phyloP scores from a whole-genome alignment of 1,140 invertebrate species.

The Ceratina japonica region DNA sequence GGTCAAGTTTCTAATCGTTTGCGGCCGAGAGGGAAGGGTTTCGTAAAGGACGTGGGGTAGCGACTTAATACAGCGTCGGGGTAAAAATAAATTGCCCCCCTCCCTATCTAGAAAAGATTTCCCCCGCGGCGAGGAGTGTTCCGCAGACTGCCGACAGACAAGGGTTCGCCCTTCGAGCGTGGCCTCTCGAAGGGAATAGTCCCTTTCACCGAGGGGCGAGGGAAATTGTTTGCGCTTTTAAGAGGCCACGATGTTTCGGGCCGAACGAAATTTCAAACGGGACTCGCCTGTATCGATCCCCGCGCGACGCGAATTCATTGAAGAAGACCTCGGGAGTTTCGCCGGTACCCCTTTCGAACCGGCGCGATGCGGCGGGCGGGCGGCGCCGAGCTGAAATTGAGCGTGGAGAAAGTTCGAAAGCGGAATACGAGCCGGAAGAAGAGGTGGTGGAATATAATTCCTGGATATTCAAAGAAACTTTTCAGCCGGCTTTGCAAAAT shows the following conservation, averaged over 20 bases:
- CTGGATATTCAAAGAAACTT: neutral
- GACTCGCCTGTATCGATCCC: neutral
- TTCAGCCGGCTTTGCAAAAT: neutral
- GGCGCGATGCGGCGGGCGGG: too few species aligned
- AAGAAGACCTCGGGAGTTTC: neutral
- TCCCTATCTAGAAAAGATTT: conserved; percentile 29
- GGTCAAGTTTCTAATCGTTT: neutral
- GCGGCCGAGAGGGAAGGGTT: neutral
- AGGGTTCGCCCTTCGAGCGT: neutral
- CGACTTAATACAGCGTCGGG: conserved; percentile 29
- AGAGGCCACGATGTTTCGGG: conserved; percentile 28
- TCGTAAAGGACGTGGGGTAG: neutral
- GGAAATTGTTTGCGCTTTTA: conserved; percentile 40
- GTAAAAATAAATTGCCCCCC: conserved; percentile 43
- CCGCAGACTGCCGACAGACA: conserved; percentile 30
- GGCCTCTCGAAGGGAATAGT: neutral
- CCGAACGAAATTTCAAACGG: conserved; percentile 23
- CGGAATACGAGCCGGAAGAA: neutral
- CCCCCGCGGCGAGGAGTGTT: conserved; percentile 35
- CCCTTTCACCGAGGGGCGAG: conserved; percentile 17
- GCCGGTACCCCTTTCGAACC: neutral
- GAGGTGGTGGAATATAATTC: conserved; percentile 2
- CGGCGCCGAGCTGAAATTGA: neutral
- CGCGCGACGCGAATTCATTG: neutral
- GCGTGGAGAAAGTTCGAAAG: conserved; percentile 4